phyloP scores from a whole-genome alignment of 2,113 vertebrate species.

The Tachysurus fulvidraco region DNA sequence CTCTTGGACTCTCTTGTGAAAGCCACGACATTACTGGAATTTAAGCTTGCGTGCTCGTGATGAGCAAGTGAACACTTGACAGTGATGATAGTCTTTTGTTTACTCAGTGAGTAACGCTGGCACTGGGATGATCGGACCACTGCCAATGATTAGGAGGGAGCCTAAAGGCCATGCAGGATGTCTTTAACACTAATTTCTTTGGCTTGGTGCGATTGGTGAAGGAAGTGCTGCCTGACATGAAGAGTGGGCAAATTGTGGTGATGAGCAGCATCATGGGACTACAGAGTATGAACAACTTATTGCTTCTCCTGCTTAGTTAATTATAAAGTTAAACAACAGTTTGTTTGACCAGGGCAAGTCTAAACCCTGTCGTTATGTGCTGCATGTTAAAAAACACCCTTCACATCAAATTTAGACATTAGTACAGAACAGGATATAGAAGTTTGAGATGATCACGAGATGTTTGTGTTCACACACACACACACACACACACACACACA shows the following conservation, averaged over 20 bases:
- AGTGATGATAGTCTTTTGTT: neutral
- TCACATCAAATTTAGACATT: neutral
- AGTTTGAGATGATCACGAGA: no score
- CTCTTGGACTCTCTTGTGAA: no score
- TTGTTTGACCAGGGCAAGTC: neutral
- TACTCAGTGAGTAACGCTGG: slow-evolving; percentile 78
- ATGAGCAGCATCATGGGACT: slow-evolving; percentile 79
- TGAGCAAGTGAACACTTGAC: no score
- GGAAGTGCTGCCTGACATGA: slow-evolving; percentile 76
- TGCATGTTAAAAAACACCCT: neutral
- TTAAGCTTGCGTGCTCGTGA: no score
- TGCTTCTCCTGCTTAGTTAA: neutral
- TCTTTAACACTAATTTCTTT: slow-evolving; percentile 77
- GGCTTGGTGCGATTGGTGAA: slow-evolving; percentile 72
- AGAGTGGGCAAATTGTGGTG: slow-evolving; percentile 73
- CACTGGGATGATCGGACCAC: slow-evolving; percentile 74
- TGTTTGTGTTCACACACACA: no score
- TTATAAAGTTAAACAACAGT: neutral
- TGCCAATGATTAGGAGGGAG: no score
- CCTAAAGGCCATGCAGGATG: slow-evolving; percentile 67
- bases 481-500: no score
- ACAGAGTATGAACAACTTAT: slow-evolving; percentile 62
- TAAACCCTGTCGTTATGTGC: no score
- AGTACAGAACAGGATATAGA: neutral
- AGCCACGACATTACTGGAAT: no score